Evolutionary conservation across 2,797 vertebrate genomes (phyloP), one percentile per base, ranked within the genome.

Genomic region (Amniataba percoides): DNA sequence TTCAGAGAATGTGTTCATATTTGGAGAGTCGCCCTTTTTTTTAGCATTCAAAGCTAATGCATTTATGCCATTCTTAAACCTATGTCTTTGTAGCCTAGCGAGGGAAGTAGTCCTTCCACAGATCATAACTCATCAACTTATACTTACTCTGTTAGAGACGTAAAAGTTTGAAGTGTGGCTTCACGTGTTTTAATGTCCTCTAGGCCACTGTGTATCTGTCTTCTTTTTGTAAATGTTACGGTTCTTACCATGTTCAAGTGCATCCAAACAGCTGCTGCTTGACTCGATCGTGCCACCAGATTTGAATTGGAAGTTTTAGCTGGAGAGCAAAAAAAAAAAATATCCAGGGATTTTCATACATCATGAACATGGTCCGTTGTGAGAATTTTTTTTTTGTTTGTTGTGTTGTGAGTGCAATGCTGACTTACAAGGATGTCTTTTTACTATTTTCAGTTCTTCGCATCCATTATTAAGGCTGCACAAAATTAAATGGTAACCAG

Each of bases 311-410:
- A 63, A 23, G 3, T 48, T 13, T n/a, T 42, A 53, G 34, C 62
- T 66, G 60, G 19, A 71, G 27, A 55, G n/a, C 48, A 36, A n/a
- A 19, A 52, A 19, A 52, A 55, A 10, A 53, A 6, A 7, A 45
- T 27, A 60, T 77, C 43, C 48, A 64, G 61, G 42, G 43, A 78
- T 46, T 66, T 73, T 40, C 59, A 8, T 57, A 70, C 43, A 57
- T 72, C 45, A 64, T 72, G 59, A 89, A 82, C 66, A 87, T 83
- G 77, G 70, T 84, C 79, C 74, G 19, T 64, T 70, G 25, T 56
- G 43, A 74, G 77, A 75, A 69, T 70, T 70, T 74, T 42, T 71
- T 70, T 70, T 74, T 46, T 85, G 58, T 83, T 77, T 80, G 23
- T 27, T 27, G 27, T 27, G 27, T 27, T 27, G 27, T 27, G 4